Evolutionary conservation across 2,888 invertebrate species (phyloP).

Genomic region (Tinea trinotella): DNA sequence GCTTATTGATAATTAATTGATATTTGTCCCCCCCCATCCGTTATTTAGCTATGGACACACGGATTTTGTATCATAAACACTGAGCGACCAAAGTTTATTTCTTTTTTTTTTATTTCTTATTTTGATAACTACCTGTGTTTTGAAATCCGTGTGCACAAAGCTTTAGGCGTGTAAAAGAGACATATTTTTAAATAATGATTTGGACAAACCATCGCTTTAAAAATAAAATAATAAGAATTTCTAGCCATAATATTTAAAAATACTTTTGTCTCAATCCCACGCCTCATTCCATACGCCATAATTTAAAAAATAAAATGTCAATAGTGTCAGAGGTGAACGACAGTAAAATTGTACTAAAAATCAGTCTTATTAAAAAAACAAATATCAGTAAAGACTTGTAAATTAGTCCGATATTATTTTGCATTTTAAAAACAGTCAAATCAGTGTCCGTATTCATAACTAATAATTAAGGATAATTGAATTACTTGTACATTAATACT

Average conservation of each 20-base stretch:
- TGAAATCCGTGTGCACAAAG: not conserved
- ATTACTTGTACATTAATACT: too few species aligned
- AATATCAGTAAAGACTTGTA: not conserved
- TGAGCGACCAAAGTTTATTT: too few species aligned
- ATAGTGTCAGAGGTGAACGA: constrained; percentile 16
- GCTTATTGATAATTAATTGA: constrained; percentile 42
- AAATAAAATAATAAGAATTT: too few species aligned
- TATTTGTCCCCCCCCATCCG: constrained; percentile 33
- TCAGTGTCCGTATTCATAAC: not conserved
- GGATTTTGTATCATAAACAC: not conserved
- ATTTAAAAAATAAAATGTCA: not conserved
- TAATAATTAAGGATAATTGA: too few species aligned
- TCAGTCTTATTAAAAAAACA: constrained; percentile 12
- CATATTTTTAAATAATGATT: not conserved
- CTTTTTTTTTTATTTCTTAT: too few species aligned
- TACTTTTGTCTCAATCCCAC: not conserved
- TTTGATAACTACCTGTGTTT: too few species aligned
- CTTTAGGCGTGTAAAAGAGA: constrained; percentile 1
- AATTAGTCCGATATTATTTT: not conserved
- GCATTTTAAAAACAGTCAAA: not conserved
- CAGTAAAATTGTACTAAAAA: constrained; percentile 14
- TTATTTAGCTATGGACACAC: not conserved
- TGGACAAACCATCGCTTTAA: too few species aligned
- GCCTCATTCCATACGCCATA: not conserved
- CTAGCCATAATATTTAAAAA: not conserved